These are phyloP conservation scores for Brachionus rotundiformis DNA, from an alignment of 1,140 invertebrate species.

Conservation along the genomic window DNA sequence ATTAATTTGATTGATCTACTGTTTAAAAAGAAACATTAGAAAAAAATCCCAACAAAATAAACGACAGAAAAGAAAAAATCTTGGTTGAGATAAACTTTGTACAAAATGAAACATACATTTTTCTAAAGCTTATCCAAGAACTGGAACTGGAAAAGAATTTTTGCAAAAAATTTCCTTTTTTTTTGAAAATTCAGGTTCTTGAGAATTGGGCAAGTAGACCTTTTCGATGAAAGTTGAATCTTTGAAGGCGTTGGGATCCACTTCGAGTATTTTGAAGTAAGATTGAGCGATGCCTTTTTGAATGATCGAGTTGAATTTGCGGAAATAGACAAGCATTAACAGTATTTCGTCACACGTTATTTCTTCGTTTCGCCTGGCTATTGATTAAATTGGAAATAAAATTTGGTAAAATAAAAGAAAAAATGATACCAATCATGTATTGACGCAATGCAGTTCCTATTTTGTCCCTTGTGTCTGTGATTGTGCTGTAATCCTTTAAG, in stretches of 20 bases:
- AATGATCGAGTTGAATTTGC: conserved; percentile 42
- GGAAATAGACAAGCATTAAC: conserved; percentile 38
- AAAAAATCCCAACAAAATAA: no score
- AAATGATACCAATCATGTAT: conserved; percentile 46
- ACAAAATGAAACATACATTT: background rate
- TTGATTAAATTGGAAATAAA: background rate
- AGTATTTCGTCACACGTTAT: conserved; percentile 51
- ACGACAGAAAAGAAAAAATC: background rate
- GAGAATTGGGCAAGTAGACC: conserved; percentile 34
- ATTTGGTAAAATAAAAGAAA: background rate
- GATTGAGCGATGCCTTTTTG: conserved; percentile 29
- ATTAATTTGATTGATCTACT: background rate
- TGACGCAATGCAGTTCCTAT: conserved; percentile 45
- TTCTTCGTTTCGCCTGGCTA: conserved; percentile 47
- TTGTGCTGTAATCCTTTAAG: conserved; percentile 9
- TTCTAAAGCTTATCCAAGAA: background rate
- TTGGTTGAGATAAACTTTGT: background rate
- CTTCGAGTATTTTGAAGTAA: conserved; percentile 28
- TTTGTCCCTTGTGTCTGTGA: conserved; percentile 32
- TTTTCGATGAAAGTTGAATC: background rate
- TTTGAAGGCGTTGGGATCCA: conserved; percentile 21
- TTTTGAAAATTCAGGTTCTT: conserved; percentile 4
- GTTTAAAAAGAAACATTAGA: background rate
- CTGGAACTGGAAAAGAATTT: background rate
- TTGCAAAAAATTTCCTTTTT: background rate